Base-by-base conservation (phyloP, 1,140 invertebrate species). In the Lordiphosa stackelbergi region DNA sequence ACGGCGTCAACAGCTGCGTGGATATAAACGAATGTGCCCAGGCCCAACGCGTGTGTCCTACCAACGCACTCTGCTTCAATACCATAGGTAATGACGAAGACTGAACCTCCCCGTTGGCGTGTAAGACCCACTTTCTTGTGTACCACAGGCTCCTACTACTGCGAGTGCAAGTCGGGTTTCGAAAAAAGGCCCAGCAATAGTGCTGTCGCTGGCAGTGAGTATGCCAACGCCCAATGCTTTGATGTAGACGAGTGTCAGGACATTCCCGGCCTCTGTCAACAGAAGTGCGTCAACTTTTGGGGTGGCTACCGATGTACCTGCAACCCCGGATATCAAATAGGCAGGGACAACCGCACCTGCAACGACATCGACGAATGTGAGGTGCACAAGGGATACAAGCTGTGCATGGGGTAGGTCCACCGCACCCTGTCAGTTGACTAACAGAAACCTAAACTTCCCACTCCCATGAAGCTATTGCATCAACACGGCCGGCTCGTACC, bases 301-400 rank as follows among this genome's bases (percentile, higher is more conserved):
- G 95, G 96, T 0, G 90, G 92, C 2, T 95, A 94, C 87, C 89
- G 92, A 46, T 97, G 96, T 77, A 88, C 91, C 2, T 97, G 95
- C 73, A 89, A 93, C 6, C 77, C 88, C 1, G 96, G 96, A 0
- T 96, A 92, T 83, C 90, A 90, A 3, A 84, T 97, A 0, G 91
- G 91, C 45, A 1, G 83, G 0, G 95, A 97, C 70, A 95, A 95
- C 74, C 93, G 93, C 59, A 93, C 94, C 0, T 96, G 95, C 86
- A 89, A 90, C 62, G 97, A 98, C 85, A 90, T 98, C 28, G 93
- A 98, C 86, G 97, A 98, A 86, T 98, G 97, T 83, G 90, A 90
- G 49, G 90, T 93, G 64, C 92, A 92, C 28, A 92, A 92, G 66
- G 90, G 91, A 4, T 89, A 92, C 47, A 91, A 92, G 47, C 85